Evolutionary conservation across 2,888 invertebrate species (phyloP).

Genomic region (Melanophora roralis): DNA sequence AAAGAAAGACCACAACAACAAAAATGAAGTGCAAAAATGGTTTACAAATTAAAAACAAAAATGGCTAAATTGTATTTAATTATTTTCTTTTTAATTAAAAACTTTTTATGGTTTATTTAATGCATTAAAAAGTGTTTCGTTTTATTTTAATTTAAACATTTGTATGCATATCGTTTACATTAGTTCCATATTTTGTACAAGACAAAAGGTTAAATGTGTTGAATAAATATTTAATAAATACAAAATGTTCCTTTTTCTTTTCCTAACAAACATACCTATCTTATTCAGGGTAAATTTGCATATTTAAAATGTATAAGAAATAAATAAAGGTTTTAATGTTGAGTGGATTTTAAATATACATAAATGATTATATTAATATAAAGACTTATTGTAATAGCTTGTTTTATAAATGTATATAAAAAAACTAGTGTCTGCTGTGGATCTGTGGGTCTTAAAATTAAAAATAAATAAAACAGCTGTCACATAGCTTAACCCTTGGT

Average conservation of each 20-base stretch:
- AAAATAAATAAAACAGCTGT: no score
- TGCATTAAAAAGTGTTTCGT: background rate
- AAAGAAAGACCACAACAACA: background rate
- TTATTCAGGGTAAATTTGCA: no score
- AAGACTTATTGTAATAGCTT: no score
- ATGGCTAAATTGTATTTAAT: slow-evolving; percentile 20
- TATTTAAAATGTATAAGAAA: background rate
- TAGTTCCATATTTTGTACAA: background rate
- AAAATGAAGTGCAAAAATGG: slow-evolving; percentile 8
- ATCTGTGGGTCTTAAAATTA: no score
- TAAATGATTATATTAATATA: background rate
- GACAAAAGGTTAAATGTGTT: background rate
- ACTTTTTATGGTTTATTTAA: background rate
- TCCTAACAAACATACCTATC: background rate
- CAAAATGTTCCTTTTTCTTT: background rate
- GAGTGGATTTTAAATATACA: no score
- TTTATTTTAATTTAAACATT: slow-evolving; percentile 21
- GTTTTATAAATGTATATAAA: no score
- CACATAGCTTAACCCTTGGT: no score
- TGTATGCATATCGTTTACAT: background rate
- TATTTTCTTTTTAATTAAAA: slow-evolving; percentile 27
- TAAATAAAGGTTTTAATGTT: slow-evolving; percentile 8
- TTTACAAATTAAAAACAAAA: background rate
- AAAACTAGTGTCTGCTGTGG: no score
- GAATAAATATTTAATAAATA: slow-evolving; percentile 6